Evolutionary conservation across 2,113 vertebrate genomes (phyloP).

Genomic region (Rhynchomys soricoides): DNA sequence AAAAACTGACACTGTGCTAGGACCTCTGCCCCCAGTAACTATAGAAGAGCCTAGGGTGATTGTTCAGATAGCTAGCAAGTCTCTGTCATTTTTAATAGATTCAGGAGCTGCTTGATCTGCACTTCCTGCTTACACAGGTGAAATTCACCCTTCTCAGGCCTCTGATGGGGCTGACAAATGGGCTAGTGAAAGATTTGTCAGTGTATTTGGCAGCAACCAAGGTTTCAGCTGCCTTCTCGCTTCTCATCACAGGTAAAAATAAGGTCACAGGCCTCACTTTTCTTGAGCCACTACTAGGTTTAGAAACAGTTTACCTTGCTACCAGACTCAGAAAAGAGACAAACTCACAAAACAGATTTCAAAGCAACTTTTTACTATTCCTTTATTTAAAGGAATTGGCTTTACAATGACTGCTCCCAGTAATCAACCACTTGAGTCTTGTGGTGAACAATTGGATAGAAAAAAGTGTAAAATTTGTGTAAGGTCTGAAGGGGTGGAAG

Average conservation of each 20-base stretch:
- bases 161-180: not conserved
- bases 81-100: not conserved
- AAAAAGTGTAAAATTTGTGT: not conserved
- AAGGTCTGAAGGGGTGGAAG: not conserved
- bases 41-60: too few species aligned
- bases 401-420: not conserved
- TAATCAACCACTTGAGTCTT: not conserved
- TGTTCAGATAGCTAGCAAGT: too few species aligned
- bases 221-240: not conserved
- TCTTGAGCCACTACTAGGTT: not conserved
- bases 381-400: not conserved
- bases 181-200: not conserved
- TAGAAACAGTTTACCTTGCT: not conserved
- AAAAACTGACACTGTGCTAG: too few species aligned
- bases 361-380: not conserved
- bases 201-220: not conserved
- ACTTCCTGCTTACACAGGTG: not conserved
- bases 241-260: not conserved
- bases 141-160: not conserved
- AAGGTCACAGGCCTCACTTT: not conserved
- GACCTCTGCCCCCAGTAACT: too few species aligned
- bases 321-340: not conserved
- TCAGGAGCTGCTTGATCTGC: not conserved
- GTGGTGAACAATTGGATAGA: not conserved
- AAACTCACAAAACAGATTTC: not conserved